Evolutionary conservation across 37 sponge, comb jelly and placozoan genomes (phyloP).

Genomic region (Ianthella basta): DNA sequence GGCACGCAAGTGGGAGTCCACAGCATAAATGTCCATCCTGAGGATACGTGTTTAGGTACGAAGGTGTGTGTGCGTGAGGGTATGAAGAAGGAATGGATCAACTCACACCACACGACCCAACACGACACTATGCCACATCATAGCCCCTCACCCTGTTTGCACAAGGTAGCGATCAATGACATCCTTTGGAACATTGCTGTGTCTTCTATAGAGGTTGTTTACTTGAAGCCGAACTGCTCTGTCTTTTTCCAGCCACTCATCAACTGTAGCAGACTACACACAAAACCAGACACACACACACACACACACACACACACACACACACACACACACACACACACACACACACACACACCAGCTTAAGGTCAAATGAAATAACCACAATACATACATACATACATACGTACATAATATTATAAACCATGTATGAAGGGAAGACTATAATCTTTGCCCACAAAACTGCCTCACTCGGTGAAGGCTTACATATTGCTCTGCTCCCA

Average conservation of each 20-base stretch:
- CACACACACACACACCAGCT: background rate
- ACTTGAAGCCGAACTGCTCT: background rate
- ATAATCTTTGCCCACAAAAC: too few species aligned
- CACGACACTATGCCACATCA: too few species aligned
- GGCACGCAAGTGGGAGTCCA: too few species aligned
- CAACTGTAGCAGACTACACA: background rate
- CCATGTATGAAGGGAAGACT: background rate
- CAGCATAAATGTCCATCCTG: too few species aligned
- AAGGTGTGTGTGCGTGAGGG: too few species aligned
- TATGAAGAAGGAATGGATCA: too few species aligned
- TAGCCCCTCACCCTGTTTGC: background rate
- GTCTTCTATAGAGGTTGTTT: background rate
- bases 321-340: too few species aligned
- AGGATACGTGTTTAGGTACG: too few species aligned
- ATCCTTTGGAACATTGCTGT: background rate
- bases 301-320: too few species aligned
- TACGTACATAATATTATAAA: background rate
- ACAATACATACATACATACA: background rate
- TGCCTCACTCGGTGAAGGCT: background rate
- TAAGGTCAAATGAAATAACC: background rate
- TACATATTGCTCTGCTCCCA: constrained; percentile 12
- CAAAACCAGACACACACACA: background rate
- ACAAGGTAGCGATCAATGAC: background rate
- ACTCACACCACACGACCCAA: too few species aligned
- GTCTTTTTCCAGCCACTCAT: background rate